phyloP scores from a whole-genome alignment of 2,888 invertebrate species.

The Pseudolycoriella hygida region DNA sequence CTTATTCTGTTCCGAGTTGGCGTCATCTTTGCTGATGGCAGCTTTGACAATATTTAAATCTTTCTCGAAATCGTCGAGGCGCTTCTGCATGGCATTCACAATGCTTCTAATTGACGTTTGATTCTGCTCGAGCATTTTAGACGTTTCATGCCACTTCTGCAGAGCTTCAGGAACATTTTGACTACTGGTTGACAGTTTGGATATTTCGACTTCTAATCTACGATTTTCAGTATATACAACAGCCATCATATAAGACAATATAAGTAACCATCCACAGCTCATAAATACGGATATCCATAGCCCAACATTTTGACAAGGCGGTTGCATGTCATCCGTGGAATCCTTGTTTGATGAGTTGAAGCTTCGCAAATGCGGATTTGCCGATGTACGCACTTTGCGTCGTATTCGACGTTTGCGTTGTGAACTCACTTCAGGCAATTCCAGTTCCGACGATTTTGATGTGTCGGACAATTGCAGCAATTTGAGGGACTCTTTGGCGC shows the following conservation, averaged over 20 bases:
- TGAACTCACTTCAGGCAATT: slow-evolving; percentile 11
- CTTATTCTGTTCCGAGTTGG: slow-evolving; percentile 24
- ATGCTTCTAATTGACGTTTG: slow-evolving; percentile 41
- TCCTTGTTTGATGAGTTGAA: not conserved
- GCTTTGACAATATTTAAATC: slow-evolving; percentile 24
- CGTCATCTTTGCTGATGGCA: slow-evolving; percentile 18
- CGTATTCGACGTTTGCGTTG: slow-evolving; percentile 12
- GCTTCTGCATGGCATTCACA: slow-evolving; percentile 36
- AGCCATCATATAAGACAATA: slow-evolving; percentile 12
- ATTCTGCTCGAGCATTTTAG: slow-evolving; percentile 46
- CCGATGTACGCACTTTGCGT: slow-evolving; percentile 7
- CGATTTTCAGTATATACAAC: slow-evolving; percentile 12
- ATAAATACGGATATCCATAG: slow-evolving; percentile 12
- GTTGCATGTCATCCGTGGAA: not conserved
- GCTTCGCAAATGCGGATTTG: not conserved
- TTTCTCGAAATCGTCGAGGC: slow-evolving; percentile 34
- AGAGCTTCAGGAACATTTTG: slow-evolving; percentile 49
- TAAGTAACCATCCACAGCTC: slow-evolving; percentile 12
- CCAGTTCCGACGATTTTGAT: slow-evolving; percentile 26
- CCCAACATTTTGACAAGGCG: slow-evolving; percentile 9
- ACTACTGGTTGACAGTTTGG: slow-evolving; percentile 41
- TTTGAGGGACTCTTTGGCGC: slow-evolving; percentile 40
- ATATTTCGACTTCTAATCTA: slow-evolving; percentile 11
- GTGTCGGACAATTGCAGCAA: slow-evolving; percentile 42
- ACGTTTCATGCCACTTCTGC: slow-evolving; percentile 52